These are phyloP conservation scores for Radopholus similis DNA, from an alignment of 1,140 invertebrate species.

Conservation along the genomic window DNA sequence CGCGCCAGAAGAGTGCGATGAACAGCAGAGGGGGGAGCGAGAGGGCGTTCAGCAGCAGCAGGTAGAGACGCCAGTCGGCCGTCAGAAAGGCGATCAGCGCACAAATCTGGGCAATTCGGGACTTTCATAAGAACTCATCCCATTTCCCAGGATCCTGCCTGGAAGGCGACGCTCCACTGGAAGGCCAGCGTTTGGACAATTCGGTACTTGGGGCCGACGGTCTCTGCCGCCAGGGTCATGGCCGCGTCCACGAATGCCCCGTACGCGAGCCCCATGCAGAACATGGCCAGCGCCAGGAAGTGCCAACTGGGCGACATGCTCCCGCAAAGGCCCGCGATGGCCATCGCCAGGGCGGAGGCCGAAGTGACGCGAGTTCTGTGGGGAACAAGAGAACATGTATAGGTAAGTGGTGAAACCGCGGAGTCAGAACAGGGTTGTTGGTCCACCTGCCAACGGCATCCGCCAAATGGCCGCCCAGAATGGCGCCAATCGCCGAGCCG, in stretches of 20 bases:
- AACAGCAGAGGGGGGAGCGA: conserved; percentile 40
- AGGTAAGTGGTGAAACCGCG: too few species aligned
- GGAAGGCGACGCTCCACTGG: conserved; percentile 46
- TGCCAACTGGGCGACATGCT: conserved; percentile 36
- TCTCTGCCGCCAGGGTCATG: conserved; percentile 46
- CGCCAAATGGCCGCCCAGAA: conserved; percentile 45
- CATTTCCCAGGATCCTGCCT: conserved; percentile 22
- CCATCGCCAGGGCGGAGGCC: conserved; percentile 34
- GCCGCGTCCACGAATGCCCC: conserved; percentile 37
- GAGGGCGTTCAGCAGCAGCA: conserved; percentile 32
- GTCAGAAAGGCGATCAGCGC: conserved; percentile 33
- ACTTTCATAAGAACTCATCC: background rate
- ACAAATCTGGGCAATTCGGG: conserved; percentile 29
- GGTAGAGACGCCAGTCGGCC: conserved; percentile 37
- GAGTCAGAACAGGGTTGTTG: background rate
- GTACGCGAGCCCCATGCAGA: conserved; percentile 47
- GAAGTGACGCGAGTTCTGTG: conserved; percentile 50
- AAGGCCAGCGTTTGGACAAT: conserved; percentile 48
- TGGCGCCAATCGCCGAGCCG: conserved; percentile 45
- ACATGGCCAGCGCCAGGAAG: conserved; percentile 37
- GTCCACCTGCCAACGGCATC: conserved; percentile 39
- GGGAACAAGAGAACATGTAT: too few species aligned
- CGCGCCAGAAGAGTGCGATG: conserved; percentile 49
- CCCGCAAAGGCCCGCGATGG: conserved; percentile 36
- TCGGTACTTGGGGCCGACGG: conserved; percentile 44